A percentile compares a stretch with the other conserved stretches of the same genome.
Conservation (phyloP, 2,113 vertebrate species). For the Plectropomus leopardus region DNA sequence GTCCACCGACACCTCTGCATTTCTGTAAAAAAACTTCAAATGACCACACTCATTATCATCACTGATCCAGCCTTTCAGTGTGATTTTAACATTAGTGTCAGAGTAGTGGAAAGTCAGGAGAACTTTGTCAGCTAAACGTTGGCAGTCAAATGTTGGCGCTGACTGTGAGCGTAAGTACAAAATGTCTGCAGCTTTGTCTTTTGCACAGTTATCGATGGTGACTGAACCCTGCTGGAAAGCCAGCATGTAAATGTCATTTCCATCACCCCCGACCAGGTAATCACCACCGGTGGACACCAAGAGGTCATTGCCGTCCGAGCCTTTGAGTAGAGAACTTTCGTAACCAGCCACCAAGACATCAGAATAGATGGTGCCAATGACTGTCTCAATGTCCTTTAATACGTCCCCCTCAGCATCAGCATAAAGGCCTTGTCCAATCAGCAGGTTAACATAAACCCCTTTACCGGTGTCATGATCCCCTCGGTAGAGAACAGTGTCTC, state of each 20-base stretch:
- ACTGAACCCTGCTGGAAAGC: conserved; percentile 39
- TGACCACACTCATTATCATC: conserved; percentile 28
- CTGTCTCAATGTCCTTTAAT: conserved; percentile 70
- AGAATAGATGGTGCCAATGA: conserved; percentile 68
- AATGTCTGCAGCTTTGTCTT: conserved; percentile 61
- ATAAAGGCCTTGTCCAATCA: conserved; percentile 50
- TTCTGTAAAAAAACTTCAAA: conserved; percentile 20
- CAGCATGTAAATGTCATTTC: conserved; percentile 66
- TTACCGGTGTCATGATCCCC: conserved; percentile 47
- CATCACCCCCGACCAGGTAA: conserved; percentile 68
- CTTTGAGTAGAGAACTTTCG: conserved; percentile 68
- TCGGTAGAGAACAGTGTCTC: conserved; percentile 69
- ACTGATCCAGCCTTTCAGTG: conserved; percentile 26
- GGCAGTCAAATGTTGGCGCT: neutral
- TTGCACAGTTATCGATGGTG: conserved; percentile 66
- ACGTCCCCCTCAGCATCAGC: conserved; percentile 72
- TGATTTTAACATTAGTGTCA: neutral
- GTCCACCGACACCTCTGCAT: neutral
- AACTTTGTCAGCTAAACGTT: neutral
- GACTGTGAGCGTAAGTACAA: conserved; percentile 38
- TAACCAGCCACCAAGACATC: conserved; percentile 66
- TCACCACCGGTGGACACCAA: conserved; percentile 65
- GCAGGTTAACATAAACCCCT: conserved; percentile 72
- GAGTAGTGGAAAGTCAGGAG: conserved; percentile 20
- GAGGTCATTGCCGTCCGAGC: conserved; percentile 68